Evolutionary conservation across 37 sponge, comb jelly and placozoan genomes (phyloP), one percentile per base, ranked within the genome.

Genomic region (Cliona cf. orientalis): DNA sequence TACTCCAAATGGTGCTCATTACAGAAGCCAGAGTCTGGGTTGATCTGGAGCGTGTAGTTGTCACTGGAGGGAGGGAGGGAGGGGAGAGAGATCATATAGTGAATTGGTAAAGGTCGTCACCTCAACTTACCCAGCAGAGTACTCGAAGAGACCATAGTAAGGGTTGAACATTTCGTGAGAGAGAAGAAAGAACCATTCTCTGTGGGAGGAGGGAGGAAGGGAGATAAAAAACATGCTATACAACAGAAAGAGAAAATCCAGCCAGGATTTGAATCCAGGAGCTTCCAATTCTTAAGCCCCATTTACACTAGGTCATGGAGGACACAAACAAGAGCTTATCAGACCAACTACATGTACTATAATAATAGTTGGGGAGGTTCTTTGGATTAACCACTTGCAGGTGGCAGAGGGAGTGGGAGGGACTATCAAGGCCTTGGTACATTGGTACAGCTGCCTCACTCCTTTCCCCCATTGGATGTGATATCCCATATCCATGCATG

Each of bases 81-180:
- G 26, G 68, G 65, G 31, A 57, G 21, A 37, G 39, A 49, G 65
- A 66, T 9, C 25, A 34, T 43, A 40, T 36, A 23, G n/a, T 2
- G 42, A 58, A 60, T 22, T 22, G 6, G 60, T 9, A 38, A n/a
- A n/a, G n/a, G n/a, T n/a, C 53, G 14, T 14, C 9, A 9, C 9
- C 53, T 19, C 23, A 46, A 19, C 35, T 9, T 66, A 98, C 99
- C 92, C 95, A 6, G 96, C 90, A 22, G 96, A 81, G 67, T 96
- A 98, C 71, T 98, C 99, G 82, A 96, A 98, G 59, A 98, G 76
- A 5, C 99, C 97, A 69, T 94, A 98, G 84, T 98, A 98, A 23
- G 99, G 99, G 75, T 96, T 98, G 79, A 98, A 98, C 93, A 96
- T 96, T 62, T 95, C 99, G 37, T 95, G 89, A 0, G 99, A 98